These are phyloP conservation scores for Linnaemya vulpina DNA, from an alignment of 2,888 invertebrate species.

Conservation along the genomic window DNA sequence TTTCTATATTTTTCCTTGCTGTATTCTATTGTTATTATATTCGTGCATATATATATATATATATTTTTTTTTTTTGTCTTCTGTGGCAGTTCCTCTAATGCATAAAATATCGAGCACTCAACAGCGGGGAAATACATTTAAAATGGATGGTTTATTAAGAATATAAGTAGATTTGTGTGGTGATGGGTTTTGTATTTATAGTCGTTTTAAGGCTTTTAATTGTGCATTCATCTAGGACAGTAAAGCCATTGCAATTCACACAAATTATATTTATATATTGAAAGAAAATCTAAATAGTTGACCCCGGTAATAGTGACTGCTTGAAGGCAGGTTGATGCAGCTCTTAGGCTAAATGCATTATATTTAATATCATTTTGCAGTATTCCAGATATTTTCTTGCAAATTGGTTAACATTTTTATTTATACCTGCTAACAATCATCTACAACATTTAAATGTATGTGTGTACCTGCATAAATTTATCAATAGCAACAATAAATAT, in stretches of 20 bases:
- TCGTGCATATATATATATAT: not conserved
- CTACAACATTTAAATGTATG: conserved; percentile 14
- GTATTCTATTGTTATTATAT: conserved; percentile 38
- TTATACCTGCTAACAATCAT: conserved; percentile 24
- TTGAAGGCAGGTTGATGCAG: not conserved
- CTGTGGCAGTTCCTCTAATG: conserved; percentile 1
- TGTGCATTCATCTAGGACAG: not conserved
- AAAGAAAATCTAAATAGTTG: no score
- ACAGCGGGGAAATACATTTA: conserved; percentile 46
- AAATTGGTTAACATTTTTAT: not conserved
- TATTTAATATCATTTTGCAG: not conserved
- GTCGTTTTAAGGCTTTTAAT: not conserved
- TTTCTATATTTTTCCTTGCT: not conserved
- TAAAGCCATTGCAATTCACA: not conserved
- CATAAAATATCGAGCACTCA: conserved; percentile 54
- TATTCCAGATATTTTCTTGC: not conserved
- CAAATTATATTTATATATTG: not conserved
- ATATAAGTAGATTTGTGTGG: conserved; percentile 10
- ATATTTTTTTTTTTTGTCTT: no score
- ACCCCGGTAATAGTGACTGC: no score
- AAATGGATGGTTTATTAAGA: conserved; percentile 20
- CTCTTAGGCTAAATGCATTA: not conserved
- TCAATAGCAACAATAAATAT: conserved; percentile 2
- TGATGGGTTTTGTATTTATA: conserved; percentile 42
- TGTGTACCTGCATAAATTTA: not conserved